These are phyloP conservation scores for Oncorhynchus gorbuscha DNA, from an alignment of 2,113 vertebrate species.

Conservation along the genomic window DNA sequence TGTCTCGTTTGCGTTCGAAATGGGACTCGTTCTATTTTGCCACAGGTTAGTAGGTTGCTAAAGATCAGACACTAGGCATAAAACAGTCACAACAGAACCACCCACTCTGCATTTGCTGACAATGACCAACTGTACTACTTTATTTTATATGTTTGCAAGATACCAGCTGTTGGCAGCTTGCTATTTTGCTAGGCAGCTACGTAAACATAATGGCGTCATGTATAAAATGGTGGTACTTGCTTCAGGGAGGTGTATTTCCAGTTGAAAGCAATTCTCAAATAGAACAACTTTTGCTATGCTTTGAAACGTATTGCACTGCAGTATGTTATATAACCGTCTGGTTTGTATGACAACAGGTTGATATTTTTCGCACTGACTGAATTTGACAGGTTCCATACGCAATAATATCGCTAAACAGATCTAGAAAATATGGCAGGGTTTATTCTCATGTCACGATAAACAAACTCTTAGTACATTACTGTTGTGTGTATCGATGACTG, in stretches of 20 bases:
- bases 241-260: neutral
- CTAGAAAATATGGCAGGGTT: too few relatives aligned
- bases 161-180: neutral
- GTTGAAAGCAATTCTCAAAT: too few relatives aligned
- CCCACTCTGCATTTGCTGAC: neutral
- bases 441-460: too few relatives aligned
- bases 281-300: too few relatives aligned
- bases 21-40: neutral
- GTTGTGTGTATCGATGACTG: too few relatives aligned
- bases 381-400: too few relatives aligned
- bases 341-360: too few relatives aligned
- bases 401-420: too few relatives aligned
- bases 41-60: neutral
- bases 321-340: too few relatives aligned
- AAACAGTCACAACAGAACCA: neutral
- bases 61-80: neutral
- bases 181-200: neutral
- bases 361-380: too few relatives aligned
- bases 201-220: neutral
- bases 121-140: neutral
- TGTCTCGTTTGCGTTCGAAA: neutral
- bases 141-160: slow-evolving; percentile 7
- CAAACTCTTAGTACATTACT: too few relatives aligned
- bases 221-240: neutral
- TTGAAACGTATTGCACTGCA: too few relatives aligned